Evolutionary conservation across 2,113 vertebrate genomes (phyloP).

Genomic region (Cephalopterus ornatus): DNA sequence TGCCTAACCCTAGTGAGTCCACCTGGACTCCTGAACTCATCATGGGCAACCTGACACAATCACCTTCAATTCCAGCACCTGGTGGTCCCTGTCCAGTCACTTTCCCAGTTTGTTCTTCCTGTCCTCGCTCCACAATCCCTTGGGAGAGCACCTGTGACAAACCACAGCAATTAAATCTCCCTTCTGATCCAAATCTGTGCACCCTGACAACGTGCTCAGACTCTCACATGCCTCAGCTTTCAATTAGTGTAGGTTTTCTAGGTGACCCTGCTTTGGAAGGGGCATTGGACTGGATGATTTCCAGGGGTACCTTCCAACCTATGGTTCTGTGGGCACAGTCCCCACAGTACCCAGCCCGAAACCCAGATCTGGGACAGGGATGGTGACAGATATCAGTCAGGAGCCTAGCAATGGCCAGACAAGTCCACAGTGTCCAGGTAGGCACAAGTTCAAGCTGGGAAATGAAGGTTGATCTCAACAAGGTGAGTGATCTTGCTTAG

Average conservation of each 20-base stretch:
- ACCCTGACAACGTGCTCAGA: background rate
- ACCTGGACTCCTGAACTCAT: background rate
- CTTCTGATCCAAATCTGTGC: background rate
- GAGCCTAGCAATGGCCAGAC: background rate
- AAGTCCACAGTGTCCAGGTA: background rate
- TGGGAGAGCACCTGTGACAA: background rate
- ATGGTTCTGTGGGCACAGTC: background rate
- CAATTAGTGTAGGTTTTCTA: background rate
- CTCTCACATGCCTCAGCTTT: accelerated
- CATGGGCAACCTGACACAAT: background rate
- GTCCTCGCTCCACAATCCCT: accelerated
- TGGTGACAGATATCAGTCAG: background rate
- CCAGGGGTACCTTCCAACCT: background rate
- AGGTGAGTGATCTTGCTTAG: background rate
- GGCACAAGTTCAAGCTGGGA: background rate
- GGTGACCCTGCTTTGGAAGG: background rate
- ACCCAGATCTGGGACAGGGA: background rate
- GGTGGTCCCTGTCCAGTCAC: accelerated
- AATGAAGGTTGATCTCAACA: background rate
- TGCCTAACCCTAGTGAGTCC: background rate
- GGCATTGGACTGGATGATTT: background rate
- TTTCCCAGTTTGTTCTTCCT: background rate
- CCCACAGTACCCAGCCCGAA: background rate
- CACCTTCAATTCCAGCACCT: background rate
- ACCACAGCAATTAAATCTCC: background rate